These are phyloP conservation scores for Nymphalis polychloros DNA, from an alignment of 2,888 invertebrate species.

Conservation along the genomic window DNA sequence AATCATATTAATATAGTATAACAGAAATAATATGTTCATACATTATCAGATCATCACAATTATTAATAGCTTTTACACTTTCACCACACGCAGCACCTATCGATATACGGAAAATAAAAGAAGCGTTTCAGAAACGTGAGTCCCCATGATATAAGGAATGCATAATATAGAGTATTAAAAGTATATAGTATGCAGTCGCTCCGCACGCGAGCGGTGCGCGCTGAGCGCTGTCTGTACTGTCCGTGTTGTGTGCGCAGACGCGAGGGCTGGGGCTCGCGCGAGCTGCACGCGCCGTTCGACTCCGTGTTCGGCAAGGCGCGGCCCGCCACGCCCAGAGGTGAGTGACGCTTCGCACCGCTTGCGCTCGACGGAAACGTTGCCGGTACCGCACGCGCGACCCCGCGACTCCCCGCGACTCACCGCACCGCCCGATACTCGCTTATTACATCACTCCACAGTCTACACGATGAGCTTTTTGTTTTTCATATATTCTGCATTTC, in stretches of 20 bases:
- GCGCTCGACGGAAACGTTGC: conserved; percentile 65
- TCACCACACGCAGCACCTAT: conserved; percentile 72
- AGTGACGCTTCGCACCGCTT: conserved; percentile 55
- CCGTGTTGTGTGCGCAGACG: conserved; percentile 54
- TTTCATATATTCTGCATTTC: too few species aligned
- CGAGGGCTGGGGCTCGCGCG: conserved; percentile 83
- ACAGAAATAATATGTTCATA: background rate
- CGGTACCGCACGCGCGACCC: conserved; percentile 48
- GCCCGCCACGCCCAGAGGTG: conserved; percentile 86
- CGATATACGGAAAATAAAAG: conserved; percentile 76
- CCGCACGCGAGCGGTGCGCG: too few species aligned
- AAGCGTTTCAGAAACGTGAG: conserved; percentile 78
- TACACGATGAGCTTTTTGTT: background rate
- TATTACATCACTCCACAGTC: background rate
- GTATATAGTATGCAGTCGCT: too few species aligned
- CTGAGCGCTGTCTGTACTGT: too few species aligned
- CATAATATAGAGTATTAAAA: background rate
- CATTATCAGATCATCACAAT: background rate
- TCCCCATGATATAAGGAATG: conserved; percentile 34
- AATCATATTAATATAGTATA: conserved; percentile 6
- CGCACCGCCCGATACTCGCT: conserved; percentile 3
- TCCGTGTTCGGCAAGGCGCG: conserved; percentile 84
- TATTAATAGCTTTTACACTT: conserved; percentile 24
- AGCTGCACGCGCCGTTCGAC: conserved; percentile 87
- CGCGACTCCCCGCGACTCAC: conserved; percentile 11